Conservation (phyloP, 2,113 vertebrate genomes). For the Bambusicola thoracicus region DNA sequence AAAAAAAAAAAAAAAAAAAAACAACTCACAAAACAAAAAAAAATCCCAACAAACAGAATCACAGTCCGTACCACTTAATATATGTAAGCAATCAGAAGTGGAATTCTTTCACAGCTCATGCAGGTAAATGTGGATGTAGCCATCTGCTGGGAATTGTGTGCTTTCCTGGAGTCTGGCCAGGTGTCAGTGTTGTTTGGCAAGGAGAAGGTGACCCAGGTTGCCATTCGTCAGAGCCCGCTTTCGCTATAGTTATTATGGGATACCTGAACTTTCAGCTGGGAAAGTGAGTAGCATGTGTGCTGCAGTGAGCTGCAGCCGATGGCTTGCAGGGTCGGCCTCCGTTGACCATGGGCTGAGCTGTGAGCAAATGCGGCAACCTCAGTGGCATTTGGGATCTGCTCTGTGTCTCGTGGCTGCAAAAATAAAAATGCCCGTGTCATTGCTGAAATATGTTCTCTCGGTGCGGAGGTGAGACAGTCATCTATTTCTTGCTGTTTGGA, state of each 20-base stretch:
- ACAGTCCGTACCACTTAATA: neutral
- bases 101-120: conserved; percentile 6
- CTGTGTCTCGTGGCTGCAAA: neutral
- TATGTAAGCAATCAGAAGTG: neutral
- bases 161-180: conserved; percentile 39
- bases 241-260: neutral
- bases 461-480: neutral
- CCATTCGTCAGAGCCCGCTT: neutral
- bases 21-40: neutral
- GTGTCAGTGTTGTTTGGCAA: conserved; percentile 8
- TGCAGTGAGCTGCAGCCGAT: neutral
- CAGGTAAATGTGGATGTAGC: neutral
- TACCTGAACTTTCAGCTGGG: conserved; percentile 33
- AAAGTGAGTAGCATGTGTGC: neutral
- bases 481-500: neutral
- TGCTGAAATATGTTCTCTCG: neutral
- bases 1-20: too few species aligned
- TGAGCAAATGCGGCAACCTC: neutral
- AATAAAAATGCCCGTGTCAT: neutral
- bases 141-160: conserved; percentile 13
- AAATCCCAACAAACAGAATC: neutral
- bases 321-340: neutral
- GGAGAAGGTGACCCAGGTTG: conserved; percentile 33
- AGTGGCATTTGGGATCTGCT: neutral
- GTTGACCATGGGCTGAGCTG: neutral